phyloP scores from a whole-genome alignment of 2,113 vertebrate species.

The Pomatostomus ruficeps region DNA sequence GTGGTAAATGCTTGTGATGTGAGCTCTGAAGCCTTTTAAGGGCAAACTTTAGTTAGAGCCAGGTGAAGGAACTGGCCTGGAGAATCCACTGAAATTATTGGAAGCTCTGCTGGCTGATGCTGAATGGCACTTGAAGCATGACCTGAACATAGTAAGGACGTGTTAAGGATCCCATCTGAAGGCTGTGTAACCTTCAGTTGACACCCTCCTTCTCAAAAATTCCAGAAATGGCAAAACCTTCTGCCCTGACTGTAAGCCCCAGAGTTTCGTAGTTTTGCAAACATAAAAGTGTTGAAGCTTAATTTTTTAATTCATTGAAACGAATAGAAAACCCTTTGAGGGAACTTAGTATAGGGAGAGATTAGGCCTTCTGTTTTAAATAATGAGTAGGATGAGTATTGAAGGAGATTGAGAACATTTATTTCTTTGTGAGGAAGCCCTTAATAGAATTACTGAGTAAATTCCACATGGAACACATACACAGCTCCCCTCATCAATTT shows the following conservation, averaged over 20 bases:
- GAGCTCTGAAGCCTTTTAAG: not conserved
- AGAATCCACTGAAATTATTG: not conserved
- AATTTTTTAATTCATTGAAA: slow-evolving; percentile 33
- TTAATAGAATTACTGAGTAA: slow-evolving; percentile 58
- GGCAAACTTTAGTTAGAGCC: not conserved
- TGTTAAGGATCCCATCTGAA: not conserved
- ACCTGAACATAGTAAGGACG: not conserved
- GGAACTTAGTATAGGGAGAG: not conserved
- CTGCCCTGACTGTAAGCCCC: not conserved
- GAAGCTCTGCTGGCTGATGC: not conserved
- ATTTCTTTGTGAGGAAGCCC: slow-evolving; percentile 21
- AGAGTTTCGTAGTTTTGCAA: not conserved
- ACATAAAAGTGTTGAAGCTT: not conserved
- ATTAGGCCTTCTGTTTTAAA: slow-evolving; percentile 19
- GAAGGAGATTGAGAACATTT: slow-evolving; percentile 53
- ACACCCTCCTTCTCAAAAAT: not conserved
- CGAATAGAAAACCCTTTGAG: slow-evolving; percentile 35
- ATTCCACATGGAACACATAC: not conserved
- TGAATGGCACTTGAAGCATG: not conserved
- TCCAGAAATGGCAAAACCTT: not conserved
- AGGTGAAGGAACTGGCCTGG: not conserved
- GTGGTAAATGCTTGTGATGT: not conserved
- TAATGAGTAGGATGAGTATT: slow-evolving; percentile 20
- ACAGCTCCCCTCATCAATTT: not conserved
- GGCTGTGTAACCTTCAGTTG: not conserved